phyloP scores from a whole-genome alignment of 2,888 invertebrate genomes.

The Ellobium chinense region DNA sequence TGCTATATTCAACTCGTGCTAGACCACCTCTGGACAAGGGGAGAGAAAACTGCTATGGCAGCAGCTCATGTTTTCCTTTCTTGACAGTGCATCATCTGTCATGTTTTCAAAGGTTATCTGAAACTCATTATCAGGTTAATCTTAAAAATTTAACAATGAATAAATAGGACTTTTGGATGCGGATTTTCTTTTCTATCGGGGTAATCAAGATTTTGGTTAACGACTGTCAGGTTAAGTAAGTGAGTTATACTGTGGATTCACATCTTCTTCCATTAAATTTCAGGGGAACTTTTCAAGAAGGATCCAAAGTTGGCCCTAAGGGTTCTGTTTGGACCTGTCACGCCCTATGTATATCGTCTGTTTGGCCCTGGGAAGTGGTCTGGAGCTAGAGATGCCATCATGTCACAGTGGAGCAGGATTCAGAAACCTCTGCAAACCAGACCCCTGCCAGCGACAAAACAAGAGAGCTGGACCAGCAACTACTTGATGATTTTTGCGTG shows the following conservation, averaged over 20 bases:
- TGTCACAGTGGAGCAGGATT: not conserved
- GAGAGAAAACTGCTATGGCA: too few species aligned
- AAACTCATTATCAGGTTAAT: too few species aligned
- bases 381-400: conserved; percentile 72
- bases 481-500: not conserved
- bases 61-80: too few species aligned
- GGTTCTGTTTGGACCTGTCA: conserved; percentile 72
- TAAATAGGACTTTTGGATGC: too few species aligned
- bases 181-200: too few species aligned
- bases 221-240: too few species aligned
- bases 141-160: too few species aligned
- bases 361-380: conserved; percentile 78
- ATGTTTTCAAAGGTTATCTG: too few species aligned
- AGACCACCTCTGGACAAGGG: too few species aligned
- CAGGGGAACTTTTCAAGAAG: conserved; percentile 59
- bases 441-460: not conserved
- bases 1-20: too few species aligned
- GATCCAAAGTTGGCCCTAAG: conserved; percentile 66
- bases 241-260: not conserved
- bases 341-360: conserved; percentile 77
- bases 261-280: not conserved
- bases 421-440: conserved; percentile 23
- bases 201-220: not conserved
- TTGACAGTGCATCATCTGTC: too few species aligned
- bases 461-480: not conserved